Evolutionary conservation across 2,888 invertebrate species (phyloP).

Genomic region (Ferrisia virgata): DNA sequence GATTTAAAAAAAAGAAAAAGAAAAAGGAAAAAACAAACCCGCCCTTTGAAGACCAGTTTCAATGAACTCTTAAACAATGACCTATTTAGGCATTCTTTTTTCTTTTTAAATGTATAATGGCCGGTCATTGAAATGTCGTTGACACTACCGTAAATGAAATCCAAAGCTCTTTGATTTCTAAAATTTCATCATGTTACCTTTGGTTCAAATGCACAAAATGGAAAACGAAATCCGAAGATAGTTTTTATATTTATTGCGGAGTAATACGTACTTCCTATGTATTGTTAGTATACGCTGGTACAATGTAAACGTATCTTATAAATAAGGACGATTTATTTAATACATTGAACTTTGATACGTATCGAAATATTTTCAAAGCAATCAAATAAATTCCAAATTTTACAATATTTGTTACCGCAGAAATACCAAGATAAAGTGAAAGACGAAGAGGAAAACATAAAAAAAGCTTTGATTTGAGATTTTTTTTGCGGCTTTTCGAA

Average conservation of each 20-base stretch:
- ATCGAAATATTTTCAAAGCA: neutral
- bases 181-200: constrained; percentile 10
- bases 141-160: neutral
- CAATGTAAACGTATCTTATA: too few species aligned
- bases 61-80: constrained; percentile 19
- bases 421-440: too few species aligned
- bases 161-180: neutral
- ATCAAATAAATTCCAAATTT: neutral
- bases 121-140: constrained; percentile 22
- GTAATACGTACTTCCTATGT: neutral
- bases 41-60: constrained; percentile 28
- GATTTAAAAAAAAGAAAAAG: neutral
- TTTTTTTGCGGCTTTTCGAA: neutral
- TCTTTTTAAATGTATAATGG: neutral
- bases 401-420: neutral
- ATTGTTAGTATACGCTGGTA: too few species aligned
- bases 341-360: neutral
- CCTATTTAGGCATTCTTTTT: constrained; percentile 15
- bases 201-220: neutral
- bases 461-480: neutral
- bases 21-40: neutral
- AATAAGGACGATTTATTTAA: neutral
- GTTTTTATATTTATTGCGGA: neutral
- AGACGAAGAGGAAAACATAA: too few species aligned
- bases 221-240: neutral